Conservation (phyloP, 2,113 vertebrate species). For the Eublepharis macularius region DNA sequence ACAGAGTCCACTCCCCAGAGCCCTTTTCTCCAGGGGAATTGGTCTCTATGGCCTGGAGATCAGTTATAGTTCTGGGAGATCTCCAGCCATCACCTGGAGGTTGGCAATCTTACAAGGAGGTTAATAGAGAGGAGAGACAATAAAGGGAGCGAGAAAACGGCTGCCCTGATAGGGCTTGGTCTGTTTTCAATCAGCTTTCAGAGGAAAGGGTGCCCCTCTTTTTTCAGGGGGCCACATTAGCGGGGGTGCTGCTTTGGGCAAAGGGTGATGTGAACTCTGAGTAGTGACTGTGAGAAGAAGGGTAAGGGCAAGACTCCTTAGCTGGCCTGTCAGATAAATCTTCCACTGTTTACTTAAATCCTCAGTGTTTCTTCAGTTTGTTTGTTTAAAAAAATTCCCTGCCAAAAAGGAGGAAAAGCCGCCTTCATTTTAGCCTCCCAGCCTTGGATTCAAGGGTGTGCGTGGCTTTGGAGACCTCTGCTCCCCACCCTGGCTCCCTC, state of each 20-base stretch:
- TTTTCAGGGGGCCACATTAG: not conserved
- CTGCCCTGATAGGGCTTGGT: fast-evolving
- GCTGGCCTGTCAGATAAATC: constrained; percentile 56
- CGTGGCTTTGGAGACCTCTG: not conserved
- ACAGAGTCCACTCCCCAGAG: too few relatives aligned
- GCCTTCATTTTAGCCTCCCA: constrained; percentile 7
- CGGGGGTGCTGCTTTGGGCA: not conserved
- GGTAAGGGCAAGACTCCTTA: constrained; percentile 37
- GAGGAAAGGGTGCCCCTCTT: not conserved
- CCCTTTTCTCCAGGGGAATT: too few relatives aligned
- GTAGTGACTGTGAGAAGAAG: constrained; percentile 25
- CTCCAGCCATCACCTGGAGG: too few relatives aligned
- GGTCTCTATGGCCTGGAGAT: too few relatives aligned
- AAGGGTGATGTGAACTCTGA: not conserved
- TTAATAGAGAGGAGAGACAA: not conserved
- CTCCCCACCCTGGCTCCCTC: not conserved
- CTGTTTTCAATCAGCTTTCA: not conserved
- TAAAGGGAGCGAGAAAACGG: not conserved
- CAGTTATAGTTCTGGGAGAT: too few relatives aligned
- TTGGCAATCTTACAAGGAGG: too few relatives aligned
- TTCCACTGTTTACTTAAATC: constrained; percentile 64
- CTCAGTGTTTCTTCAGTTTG: constrained; percentile 66
- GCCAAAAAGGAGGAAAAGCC: constrained; percentile 62
- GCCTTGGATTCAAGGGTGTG: not conserved
- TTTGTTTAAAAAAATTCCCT: constrained; percentile 68